These are phyloP conservation scores for Passer domesticus DNA, from an alignment of 2,113 vertebrate species.

Conservation along the genomic window DNA sequence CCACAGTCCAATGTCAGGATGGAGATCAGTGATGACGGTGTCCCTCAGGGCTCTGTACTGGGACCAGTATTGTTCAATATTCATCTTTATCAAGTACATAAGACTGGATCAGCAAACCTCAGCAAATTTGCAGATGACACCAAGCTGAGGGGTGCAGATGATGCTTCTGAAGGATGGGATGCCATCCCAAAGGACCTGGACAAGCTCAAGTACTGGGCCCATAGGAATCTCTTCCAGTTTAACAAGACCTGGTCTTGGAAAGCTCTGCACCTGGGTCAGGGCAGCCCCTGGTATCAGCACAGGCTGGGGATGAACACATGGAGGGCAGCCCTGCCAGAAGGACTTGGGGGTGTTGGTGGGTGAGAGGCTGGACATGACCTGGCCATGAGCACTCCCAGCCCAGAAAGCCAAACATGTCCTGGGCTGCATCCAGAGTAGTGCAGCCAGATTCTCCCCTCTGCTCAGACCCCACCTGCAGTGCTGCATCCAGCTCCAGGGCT, in stretches of 20 bases:
- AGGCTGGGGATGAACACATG: neutral
- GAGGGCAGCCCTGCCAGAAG: neutral
- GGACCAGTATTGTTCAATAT: neutral
- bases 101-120: neutral
- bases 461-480: neutral
- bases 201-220: accelerated
- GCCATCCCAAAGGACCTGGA: neutral
- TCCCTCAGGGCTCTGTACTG: neutral
- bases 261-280: accelerated
- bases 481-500: accelerated
- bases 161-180: accelerated
- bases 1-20: neutral
- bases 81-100: neutral
- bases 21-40: accelerated
- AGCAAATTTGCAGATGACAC: neutral
- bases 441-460: neutral
- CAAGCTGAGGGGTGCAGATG: neutral
- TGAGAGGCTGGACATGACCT: neutral
- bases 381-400: accelerated
- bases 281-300: accelerated
- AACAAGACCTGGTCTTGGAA: neutral
- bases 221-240: neutral
- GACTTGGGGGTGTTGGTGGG: neutral
- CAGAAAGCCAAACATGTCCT: accelerated
- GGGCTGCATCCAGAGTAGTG: accelerated